phyloP scores from a whole-genome alignment of 2,797 vertebrate species.

The Lutra lutra region DNA sequence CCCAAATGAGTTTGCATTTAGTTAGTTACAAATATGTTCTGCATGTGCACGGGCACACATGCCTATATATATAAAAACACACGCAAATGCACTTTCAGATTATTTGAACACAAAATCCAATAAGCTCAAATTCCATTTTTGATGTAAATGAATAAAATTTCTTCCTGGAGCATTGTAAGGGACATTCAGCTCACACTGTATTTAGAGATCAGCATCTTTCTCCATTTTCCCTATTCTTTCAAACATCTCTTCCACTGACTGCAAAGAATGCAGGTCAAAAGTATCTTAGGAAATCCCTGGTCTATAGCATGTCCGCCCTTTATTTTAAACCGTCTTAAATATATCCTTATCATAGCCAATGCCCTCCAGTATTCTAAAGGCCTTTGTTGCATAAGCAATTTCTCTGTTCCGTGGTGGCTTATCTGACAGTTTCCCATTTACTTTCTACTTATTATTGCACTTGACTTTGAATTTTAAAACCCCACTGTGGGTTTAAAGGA shows the following conservation, averaged over 20 bases:
- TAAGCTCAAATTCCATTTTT: background rate
- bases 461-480: constrained; percentile 72
- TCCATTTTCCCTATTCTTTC: background rate
- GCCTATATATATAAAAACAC: background rate
- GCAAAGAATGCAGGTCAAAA: constrained; percentile 17
- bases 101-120: background rate
- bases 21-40: constrained; percentile 30
- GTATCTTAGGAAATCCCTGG: background rate
- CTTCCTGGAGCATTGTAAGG: background rate
- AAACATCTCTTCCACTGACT: background rate
- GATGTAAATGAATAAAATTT: background rate
- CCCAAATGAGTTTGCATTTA: constrained; percentile 36
- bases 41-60: background rate
- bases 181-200: background rate
- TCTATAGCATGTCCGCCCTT: background rate
- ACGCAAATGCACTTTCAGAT: background rate
- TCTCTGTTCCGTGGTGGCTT: background rate
- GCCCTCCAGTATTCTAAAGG: constrained; percentile 44
- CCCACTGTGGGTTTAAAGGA: constrained; percentile 67
- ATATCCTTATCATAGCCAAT: background rate
- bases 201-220: background rate
- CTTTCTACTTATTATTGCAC: constrained; percentile 54
- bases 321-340: constrained; percentile 59
- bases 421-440: constrained; percentile 75
- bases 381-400: constrained; percentile 64